Evolutionary conservation across 2,888 invertebrate genomes (phyloP).

Genomic region (Himalopsyche kuldschensis): DNA sequence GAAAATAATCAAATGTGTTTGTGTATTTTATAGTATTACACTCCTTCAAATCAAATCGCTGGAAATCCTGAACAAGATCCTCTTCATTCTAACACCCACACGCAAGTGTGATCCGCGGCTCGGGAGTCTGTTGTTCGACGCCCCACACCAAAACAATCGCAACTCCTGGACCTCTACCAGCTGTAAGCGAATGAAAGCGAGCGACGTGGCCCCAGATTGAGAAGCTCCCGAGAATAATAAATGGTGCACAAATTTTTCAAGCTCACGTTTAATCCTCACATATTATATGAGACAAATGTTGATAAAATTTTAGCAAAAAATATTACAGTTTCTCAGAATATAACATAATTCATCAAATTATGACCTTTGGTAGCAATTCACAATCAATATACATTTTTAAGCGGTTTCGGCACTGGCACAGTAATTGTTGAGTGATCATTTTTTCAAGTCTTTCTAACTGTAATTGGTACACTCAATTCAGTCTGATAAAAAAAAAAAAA

Average conservation of each 20-base stretch:
- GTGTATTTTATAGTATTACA: constrained; percentile 73
- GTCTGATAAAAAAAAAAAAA: too few relatives aligned
- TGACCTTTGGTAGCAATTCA: too few relatives aligned
- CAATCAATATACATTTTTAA: too few relatives aligned
- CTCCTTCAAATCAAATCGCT: constrained; percentile 75
- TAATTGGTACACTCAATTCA: too few relatives aligned
- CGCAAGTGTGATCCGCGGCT: constrained; percentile 79
- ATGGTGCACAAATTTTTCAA: not conserved
- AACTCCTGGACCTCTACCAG: constrained; percentile 59
- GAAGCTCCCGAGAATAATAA: not conserved
- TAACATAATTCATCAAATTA: too few relatives aligned
- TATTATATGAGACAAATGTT: too few relatives aligned
- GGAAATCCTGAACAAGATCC: constrained; percentile 72
- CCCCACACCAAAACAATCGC: constrained; percentile 59
- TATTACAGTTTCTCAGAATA: too few relatives aligned
- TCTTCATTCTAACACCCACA: constrained; percentile 81
- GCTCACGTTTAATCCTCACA: not conserved
- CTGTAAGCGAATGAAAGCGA: constrained; percentile 44
- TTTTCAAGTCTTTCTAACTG: too few relatives aligned
- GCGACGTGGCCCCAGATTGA: not conserved
- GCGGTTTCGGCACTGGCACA: too few relatives aligned
- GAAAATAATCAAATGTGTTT: not conserved
- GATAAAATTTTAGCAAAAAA: too few relatives aligned
- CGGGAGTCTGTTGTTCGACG: constrained; percentile 55
- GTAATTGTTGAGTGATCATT: too few relatives aligned